Evolutionary conservation across 2,888 invertebrate genomes (phyloP).

Genomic region (Cryptus armator): DNA sequence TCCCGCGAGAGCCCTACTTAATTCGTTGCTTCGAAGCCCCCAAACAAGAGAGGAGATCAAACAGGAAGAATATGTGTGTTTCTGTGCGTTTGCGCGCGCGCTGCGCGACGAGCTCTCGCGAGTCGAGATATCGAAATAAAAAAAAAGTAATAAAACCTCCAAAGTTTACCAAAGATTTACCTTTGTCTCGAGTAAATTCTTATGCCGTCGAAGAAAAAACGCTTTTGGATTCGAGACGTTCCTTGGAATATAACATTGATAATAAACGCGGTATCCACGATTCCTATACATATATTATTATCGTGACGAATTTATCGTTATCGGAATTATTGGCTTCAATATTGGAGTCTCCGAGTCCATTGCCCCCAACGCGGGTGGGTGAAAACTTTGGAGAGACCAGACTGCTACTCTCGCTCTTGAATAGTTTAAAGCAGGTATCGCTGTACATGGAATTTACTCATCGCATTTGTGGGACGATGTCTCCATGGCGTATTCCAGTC

Average conservation of each 20-base stretch:
- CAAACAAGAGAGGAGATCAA: slow-evolving; percentile 57
- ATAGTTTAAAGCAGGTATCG: neutral
- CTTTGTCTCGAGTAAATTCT: neutral
- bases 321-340: neutral
- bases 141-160: neutral
- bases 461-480: neutral
- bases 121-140: neutral
- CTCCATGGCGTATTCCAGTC: too few relatives aligned
- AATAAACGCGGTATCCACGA: neutral
- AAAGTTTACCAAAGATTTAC: neutral
- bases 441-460: neutral
- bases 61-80: slow-evolving; percentile 13
- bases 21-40: slow-evolving; percentile 66
- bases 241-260: neutral
- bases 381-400: neutral
- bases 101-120: neutral
- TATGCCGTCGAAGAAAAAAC: neutral
- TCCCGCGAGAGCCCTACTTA: slow-evolving; percentile 78
- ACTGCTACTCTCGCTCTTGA: neutral
- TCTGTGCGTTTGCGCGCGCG: neutral
- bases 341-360: neutral
- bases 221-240: neutral
- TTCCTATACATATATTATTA: neutral
- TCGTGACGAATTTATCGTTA: slow-evolving; percentile 20
- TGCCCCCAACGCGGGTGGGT: neutral